A percentile compares a stretch with the other conserved stretches of the same genome.
phyloP scores from a whole-genome alignment of 2,888 invertebrate species.

The Drymonia ruficornis region DNA sequence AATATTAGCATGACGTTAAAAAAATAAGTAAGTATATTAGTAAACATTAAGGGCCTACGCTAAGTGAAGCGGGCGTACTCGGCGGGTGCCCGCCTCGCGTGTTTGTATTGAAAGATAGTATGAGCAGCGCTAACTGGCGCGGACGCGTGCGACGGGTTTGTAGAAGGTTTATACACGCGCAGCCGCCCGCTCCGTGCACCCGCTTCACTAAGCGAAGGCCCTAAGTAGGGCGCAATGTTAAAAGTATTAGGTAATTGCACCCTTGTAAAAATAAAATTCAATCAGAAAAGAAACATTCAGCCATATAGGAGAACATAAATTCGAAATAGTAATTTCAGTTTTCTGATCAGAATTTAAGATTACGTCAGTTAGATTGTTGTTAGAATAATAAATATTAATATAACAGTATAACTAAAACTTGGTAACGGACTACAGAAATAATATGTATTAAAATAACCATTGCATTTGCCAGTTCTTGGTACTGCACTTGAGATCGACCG shows the following conservation, averaged over 20 bases:
- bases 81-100: too few relatives aligned
- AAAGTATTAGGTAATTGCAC: background rate
- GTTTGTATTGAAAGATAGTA: too few relatives aligned
- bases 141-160: too few relatives aligned
- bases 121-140: too few relatives aligned
- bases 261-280: background rate
- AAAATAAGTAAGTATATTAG: conserved; percentile 1
- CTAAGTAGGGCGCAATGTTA: too few relatives aligned
- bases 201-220: too few relatives aligned
- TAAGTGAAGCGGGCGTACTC: too few relatives aligned
- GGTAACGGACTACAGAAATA: background rate
- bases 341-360: background rate
- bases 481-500: background rate
- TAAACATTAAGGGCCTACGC: background rate
- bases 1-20: background rate
- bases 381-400: background rate
- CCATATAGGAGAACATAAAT: too few relatives aligned
- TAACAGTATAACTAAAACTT: background rate
- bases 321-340: background rate
- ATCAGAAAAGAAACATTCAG: background rate
- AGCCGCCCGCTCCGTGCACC: too few relatives aligned
- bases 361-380: background rate
- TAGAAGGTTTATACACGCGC: too few relatives aligned
- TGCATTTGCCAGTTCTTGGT: background rate
- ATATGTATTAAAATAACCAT: background rate